Percentiles rank a stretch among this genome's conserved stretches.
phyloP scores from a whole-genome alignment of 35 echinoderm and acorn worm genomes.

The Ophioderma brevispina region DNA sequence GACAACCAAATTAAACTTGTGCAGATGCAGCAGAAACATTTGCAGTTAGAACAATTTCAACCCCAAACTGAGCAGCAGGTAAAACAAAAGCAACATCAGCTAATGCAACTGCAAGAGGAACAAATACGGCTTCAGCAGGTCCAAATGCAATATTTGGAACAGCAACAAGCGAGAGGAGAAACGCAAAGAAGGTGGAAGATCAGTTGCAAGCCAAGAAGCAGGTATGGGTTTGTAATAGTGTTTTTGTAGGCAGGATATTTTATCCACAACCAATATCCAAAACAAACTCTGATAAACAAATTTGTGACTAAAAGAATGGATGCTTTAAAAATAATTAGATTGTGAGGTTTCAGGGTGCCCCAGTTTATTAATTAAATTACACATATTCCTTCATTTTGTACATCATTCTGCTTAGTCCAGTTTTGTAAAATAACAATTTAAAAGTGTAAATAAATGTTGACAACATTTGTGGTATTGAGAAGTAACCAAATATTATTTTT shows the following conservation, averaged over 20 bases:
- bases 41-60: not conserved
- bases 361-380: too few relatives aligned
- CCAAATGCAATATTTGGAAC: not conserved
- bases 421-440: too few relatives aligned
- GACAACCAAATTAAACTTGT: not conserved
- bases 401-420: too few relatives aligned
- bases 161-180: not conserved
- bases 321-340: not conserved
- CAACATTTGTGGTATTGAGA: too few relatives aligned
- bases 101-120: not conserved
- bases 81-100: not conserved
- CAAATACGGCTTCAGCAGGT: not conserved
- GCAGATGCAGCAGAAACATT: not conserved
- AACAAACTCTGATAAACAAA: not conserved
- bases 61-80: not conserved
- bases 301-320: not conserved
- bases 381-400: too few relatives aligned
- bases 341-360: too few relatives aligned
- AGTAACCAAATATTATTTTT: too few relatives aligned
- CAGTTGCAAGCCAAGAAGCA: not conserved
- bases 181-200: not conserved
- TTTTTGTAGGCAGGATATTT: too few relatives aligned
- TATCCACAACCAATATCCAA: not conserved
- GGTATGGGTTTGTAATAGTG: not conserved
- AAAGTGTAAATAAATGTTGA: too few relatives aligned